phyloP scores from a whole-genome alignment of 2,888 invertebrate species.

The Erebia palarica region DNA sequence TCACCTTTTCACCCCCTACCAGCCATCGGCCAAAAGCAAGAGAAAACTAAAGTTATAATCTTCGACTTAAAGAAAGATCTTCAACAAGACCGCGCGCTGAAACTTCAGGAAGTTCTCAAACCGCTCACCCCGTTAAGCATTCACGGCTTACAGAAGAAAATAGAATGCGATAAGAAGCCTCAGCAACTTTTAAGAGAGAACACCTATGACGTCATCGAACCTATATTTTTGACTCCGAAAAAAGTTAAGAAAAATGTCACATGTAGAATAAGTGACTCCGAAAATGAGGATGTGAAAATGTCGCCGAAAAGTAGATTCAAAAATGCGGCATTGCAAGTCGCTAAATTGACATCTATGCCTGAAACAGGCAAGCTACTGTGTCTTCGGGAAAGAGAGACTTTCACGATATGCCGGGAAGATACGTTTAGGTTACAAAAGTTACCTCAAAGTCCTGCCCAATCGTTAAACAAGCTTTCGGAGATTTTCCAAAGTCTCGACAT shows the following conservation, averaged over 20 bases:
- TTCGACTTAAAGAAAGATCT: slow-evolving; percentile 60
- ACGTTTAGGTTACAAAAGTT: slow-evolving; percentile 59
- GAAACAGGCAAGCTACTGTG: slow-evolving; percentile 73
- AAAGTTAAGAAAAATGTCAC: slow-evolving; percentile 50
- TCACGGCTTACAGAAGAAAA: slow-evolving; percentile 59
- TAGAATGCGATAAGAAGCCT: slow-evolving; percentile 57
- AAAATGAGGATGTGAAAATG: slow-evolving; percentile 45
- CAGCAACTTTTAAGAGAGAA: slow-evolving; percentile 72
- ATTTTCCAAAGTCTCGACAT: slow-evolving; percentile 73
- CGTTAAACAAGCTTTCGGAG: slow-evolving; percentile 68
- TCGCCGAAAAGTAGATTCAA: slow-evolving; percentile 74
- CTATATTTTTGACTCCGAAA: slow-evolving; percentile 60
- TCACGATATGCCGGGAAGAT: slow-evolving; percentile 51
- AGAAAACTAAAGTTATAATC: slow-evolving; percentile 69
- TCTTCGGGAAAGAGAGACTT: slow-evolving; percentile 66
- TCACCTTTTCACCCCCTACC: slow-evolving; percentile 77
- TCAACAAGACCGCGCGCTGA: slow-evolving; percentile 47
- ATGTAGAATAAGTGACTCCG: slow-evolving; percentile 22
- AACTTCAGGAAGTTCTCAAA: slow-evolving; percentile 67
- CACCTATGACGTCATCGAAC: slow-evolving; percentile 75
- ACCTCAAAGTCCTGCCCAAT: slow-evolving; percentile 63
- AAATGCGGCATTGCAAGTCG: slow-evolving; percentile 70
- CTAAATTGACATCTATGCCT: slow-evolving; percentile 65
- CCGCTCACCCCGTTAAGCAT: slow-evolving; percentile 69
- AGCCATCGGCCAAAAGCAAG: slow-evolving; percentile 71